Percentiles rank a stretch among this genome's conserved stretches.
These are phyloP conservation scores for Leptosomus discolor DNA, from an alignment of 2,113 vertebrate genomes.

Conservation along the genomic window DNA sequence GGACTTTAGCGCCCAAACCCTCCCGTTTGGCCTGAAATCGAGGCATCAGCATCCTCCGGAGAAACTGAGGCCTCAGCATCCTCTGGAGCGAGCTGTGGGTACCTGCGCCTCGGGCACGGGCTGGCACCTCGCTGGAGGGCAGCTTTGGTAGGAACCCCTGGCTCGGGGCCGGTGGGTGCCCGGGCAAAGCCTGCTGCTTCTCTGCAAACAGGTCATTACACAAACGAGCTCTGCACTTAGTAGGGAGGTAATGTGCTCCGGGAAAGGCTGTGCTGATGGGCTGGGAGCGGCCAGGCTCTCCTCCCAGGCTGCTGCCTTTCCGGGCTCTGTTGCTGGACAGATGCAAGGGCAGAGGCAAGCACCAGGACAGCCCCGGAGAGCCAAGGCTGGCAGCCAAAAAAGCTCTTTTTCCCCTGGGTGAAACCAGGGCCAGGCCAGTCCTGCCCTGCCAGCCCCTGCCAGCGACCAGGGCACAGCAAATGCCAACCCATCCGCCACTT, in stretches of 20 bases:
- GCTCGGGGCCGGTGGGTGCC: background rate
- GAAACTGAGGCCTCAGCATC: background rate
- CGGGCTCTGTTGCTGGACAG: background rate
- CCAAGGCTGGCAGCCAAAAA: background rate
- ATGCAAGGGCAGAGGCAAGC: background rate
- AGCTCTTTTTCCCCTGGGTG: background rate
- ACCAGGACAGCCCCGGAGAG: background rate
- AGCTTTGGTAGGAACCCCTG: background rate
- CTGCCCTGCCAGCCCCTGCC: background rate
- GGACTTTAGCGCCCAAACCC: background rate
- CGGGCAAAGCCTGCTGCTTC: background rate
- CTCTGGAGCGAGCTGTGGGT: accelerated
- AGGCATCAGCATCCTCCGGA: accelerated
- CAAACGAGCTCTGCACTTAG: background rate
- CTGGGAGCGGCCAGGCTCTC: background rate
- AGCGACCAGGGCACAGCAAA: background rate
- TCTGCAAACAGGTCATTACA: background rate
- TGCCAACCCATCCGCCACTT: background rate
- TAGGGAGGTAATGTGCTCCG: background rate
- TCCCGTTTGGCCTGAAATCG: background rate
- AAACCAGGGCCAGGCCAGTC: background rate
- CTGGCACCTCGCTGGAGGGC: background rate
- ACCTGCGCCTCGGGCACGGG: accelerated
- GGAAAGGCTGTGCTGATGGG: background rate
- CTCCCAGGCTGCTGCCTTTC: background rate